Base-by-base conservation (phyloP, 2,888 invertebrate genomes). In the Acheta domesticus region DNA sequence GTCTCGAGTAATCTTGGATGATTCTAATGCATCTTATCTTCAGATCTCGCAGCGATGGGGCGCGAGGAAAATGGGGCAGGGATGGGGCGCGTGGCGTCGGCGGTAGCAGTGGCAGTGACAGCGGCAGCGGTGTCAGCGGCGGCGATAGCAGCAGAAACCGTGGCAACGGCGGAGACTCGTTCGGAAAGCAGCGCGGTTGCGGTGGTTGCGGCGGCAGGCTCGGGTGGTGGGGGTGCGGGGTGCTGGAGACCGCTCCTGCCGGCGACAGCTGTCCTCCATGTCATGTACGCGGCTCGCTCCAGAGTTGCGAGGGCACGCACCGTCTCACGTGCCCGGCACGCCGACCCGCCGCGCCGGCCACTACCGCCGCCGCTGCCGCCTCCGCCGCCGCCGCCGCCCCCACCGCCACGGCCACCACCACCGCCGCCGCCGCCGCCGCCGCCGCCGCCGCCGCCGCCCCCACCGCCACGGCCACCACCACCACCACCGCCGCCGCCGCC, bases 211-310 rank as follows among this genome's bases (percentile, higher is more conserved):
- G 62, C 0, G n/a, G 62, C 62, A n/a, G n/a, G 4, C 62, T 14
- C 62, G 62, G 16, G 62, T 8, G 62, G n/a, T 62, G 62, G 62
- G 62, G 62, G 62, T 16, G 62, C 62, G 62, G 62, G 23, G 62
- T n/a, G 62, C 62, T 12, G 62, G n/a, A 3, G 16, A 14, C 62
- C 16, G n/a, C 62, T n/a, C n/a, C 62, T 62, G 62, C 16, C n/a
- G 62, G 62, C 62, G 62, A 62, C 62, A 62, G 62, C 62, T 62
- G 62, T 62, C 62, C 62, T n/a, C 62, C 62, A 62, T 62, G 62
- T 62, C 62, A 62, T 62, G 62, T 62, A 62, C 8, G 62, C 62
- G 62, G n/a, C 62, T 62, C 62, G 62, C 16, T 62, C 62, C 62
- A 12, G 62, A 62, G 62, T 62, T 62, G 62, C 62, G 62, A 14